Conservation (phyloP, 1,140 invertebrate genomes). For the Orius insidiosus region DNA sequence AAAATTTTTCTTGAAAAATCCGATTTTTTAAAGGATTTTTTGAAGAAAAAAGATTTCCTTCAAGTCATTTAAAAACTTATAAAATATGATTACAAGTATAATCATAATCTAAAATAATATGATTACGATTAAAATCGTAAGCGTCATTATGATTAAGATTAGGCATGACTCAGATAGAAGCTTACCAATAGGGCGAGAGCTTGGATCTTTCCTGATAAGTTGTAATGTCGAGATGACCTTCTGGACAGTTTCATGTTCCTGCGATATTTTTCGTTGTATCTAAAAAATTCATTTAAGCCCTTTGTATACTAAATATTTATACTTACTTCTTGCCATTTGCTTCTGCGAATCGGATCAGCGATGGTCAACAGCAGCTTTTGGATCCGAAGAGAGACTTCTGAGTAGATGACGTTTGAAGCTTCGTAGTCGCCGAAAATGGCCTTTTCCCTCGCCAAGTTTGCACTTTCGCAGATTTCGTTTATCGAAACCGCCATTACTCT, state of each 20-base stretch:
- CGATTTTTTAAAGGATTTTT: too few relatives aligned
- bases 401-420: constrained; percentile 84
- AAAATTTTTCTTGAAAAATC: too few relatives aligned
- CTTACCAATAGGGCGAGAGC: constrained; percentile 27
- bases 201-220: constrained; percentile 40
- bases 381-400: constrained; percentile 81
- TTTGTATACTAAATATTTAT: neutral
- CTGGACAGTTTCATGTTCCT: constrained; percentile 84
- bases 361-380: constrained; percentile 66
- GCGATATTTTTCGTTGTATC: constrained; percentile 75
- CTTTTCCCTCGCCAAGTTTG: constrained; percentile 84
- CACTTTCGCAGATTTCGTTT: constrained; percentile 80
- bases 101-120: too few relatives aligned
- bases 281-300: constrained; percentile 24
- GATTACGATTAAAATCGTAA: too few relatives aligned
- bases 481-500: constrained; percentile 57
- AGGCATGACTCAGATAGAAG: neutral
- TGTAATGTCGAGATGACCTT: constrained; percentile 51
- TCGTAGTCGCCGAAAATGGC: constrained; percentile 91
- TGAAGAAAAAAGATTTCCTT: too few relatives aligned
- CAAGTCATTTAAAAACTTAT: too few relatives aligned
- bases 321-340: constrained; percentile 71
- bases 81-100: too few relatives aligned
- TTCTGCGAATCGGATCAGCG: constrained; percentile 57
- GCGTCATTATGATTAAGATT: neutral